phyloP scores from a whole-genome alignment of 1,140 invertebrate genomes.

The Lethrus apterus region DNA sequence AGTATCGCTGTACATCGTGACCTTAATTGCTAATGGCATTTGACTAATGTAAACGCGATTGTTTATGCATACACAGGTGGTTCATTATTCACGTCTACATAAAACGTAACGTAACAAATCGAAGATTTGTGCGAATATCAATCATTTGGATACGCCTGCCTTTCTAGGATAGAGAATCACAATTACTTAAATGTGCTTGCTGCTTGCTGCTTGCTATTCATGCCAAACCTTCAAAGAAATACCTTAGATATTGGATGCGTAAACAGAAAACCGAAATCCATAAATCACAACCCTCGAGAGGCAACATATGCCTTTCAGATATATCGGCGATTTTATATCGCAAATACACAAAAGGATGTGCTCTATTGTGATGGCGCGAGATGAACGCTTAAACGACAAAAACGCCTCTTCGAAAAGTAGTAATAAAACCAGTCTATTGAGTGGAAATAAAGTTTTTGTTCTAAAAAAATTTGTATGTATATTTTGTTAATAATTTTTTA shows the following conservation, averaged over 20 bases:
- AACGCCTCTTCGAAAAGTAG: too few relatives aligned
- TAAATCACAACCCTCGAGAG: conserved; percentile 23
- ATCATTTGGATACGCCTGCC: conserved; percentile 4
- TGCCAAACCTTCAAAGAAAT: conserved; percentile 24
- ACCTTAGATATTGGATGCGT: conserved; percentile 26
- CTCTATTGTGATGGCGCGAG: conserved; percentile 7
- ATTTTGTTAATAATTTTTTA: too few relatives aligned
- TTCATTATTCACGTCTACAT: background rate
- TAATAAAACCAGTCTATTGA: too few relatives aligned
- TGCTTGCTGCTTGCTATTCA: conserved; percentile 20
- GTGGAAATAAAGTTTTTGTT: too few relatives aligned
- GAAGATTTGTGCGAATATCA: conserved; percentile 1
- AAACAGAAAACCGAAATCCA: conserved; percentile 28
- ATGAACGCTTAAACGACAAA: too few relatives aligned
- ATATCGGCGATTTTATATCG: conserved; percentile 25
- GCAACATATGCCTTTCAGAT: conserved; percentile 23
- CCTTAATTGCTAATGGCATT: too few relatives aligned
- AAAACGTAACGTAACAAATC: conserved; percentile 1
- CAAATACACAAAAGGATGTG: conserved; percentile 21
- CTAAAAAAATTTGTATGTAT: too few relatives aligned
- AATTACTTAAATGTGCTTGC: conserved; percentile 11
- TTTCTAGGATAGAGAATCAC: conserved; percentile 10
- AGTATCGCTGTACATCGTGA: too few relatives aligned
- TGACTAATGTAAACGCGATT: too few relatives aligned
- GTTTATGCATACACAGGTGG: too few relatives aligned